Evolutionary conservation across 2,797 vertebrate species (phyloP).

Genomic region (Nothura maculosa): DNA sequence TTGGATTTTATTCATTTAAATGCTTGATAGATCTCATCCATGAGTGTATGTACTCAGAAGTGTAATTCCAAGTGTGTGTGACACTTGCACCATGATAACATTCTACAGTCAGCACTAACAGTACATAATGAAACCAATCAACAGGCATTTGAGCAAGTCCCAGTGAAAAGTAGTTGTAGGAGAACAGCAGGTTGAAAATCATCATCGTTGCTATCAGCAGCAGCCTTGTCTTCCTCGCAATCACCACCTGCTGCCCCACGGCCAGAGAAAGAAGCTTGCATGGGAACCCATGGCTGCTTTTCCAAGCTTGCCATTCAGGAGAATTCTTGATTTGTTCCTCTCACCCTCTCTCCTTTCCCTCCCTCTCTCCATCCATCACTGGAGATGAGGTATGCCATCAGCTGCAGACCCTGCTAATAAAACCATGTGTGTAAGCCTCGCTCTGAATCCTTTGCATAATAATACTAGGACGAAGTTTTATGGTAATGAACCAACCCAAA

Average conservation of each 20-base stretch:
- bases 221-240: neutral
- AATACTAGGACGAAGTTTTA: neutral
- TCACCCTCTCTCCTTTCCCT: neutral
- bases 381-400: neutral
- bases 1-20: neutral
- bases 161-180: neutral
- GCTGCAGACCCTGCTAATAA: neutral
- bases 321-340: neutral
- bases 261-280: neutral
- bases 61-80: neutral
- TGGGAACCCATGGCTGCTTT: neutral
- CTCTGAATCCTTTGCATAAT: neutral
- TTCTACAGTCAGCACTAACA: neutral
- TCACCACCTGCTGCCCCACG: neutral
- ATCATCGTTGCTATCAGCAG: neutral
- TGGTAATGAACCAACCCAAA: neutral
- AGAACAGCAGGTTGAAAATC: neutral
- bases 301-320: neutral
- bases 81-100: neutral
- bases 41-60: neutral
- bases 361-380: neutral
- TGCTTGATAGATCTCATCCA: neutral
- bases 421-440: neutral
- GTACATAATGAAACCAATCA: neutral
- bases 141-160: neutral